Percentiles rank a stretch among this genome's conserved stretches.
Evolutionary conservation across 2,113 vertebrate genomes (phyloP).

Genomic region (Penelope pileata): DNA sequence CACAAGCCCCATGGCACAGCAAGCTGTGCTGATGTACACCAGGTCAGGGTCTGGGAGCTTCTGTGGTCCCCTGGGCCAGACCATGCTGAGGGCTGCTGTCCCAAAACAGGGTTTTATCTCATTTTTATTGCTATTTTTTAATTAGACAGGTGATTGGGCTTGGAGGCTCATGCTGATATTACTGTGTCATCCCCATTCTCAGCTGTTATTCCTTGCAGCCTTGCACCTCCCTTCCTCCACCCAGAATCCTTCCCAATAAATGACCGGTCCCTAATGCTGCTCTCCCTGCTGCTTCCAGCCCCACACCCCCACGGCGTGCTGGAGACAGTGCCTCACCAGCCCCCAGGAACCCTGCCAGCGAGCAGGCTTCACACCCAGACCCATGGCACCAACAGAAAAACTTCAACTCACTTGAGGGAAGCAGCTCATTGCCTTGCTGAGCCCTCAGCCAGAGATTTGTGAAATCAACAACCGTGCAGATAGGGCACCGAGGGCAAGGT

Average conservation of each 20-base stretch:
- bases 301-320: not conserved
- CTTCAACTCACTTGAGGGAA: not conserved
- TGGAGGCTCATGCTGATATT: not conserved
- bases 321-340: not conserved
- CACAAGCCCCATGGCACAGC: not conserved
- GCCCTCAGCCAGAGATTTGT: not conserved
- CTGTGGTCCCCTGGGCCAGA: no score
- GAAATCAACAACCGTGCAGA: not conserved
- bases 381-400: not conserved
- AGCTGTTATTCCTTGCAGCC: not conserved
- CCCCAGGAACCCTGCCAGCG: not conserved
- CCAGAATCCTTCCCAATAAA: not conserved
- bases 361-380: not conserved
- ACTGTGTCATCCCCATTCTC: not conserved
- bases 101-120: not conserved
- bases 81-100: not conserved
- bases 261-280: not conserved
- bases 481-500: no score
- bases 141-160: not conserved
- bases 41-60: not conserved
- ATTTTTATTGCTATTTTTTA: not conserved
- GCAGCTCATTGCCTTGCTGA: not conserved
- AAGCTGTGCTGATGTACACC: not conserved
- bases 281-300: not conserved
- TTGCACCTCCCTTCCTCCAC: not conserved